Conservation (phyloP, 2,797 vertebrate species). For the Anas georgica region DNA sequence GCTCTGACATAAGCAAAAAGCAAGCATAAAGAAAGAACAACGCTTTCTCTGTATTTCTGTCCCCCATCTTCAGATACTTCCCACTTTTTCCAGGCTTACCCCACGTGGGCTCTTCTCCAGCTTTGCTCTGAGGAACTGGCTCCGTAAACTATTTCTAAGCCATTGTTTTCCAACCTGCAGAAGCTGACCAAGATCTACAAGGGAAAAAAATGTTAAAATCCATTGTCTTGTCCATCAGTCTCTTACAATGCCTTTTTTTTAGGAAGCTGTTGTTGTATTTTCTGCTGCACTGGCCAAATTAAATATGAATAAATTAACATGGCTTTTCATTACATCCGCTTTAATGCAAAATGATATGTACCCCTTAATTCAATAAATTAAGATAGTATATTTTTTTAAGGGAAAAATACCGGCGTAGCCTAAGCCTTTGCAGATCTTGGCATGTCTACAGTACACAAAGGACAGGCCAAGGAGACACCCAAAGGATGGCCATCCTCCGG, state of each 20-base stretch:
- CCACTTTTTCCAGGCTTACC: background rate
- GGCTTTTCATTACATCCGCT: background rate
- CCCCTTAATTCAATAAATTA: conserved; percentile 37
- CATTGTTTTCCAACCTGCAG: background rate
- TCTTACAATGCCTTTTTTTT: background rate
- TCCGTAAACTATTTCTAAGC: background rate
- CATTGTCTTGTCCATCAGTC: background rate
- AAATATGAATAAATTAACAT: background rate
- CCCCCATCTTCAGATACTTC: background rate
- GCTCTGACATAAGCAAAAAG: background rate
- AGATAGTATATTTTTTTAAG: conserved; percentile 31
- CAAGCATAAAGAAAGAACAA: background rate
- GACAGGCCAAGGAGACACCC: background rate
- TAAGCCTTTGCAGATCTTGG: conserved; percentile 49
- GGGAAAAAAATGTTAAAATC: background rate
- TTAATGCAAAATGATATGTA: conserved; percentile 21
- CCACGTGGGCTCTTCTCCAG: background rate
- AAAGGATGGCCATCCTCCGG: background rate
- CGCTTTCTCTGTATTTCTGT: background rate
- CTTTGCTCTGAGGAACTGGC: background rate
- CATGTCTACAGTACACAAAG: background rate
- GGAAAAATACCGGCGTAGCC: background rate
- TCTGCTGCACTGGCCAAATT: background rate
- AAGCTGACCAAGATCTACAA: background rate
- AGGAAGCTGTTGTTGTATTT: background rate